Conservation (phyloP, 2,113 vertebrate genomes). For the Peromyscus leucopus region DNA sequence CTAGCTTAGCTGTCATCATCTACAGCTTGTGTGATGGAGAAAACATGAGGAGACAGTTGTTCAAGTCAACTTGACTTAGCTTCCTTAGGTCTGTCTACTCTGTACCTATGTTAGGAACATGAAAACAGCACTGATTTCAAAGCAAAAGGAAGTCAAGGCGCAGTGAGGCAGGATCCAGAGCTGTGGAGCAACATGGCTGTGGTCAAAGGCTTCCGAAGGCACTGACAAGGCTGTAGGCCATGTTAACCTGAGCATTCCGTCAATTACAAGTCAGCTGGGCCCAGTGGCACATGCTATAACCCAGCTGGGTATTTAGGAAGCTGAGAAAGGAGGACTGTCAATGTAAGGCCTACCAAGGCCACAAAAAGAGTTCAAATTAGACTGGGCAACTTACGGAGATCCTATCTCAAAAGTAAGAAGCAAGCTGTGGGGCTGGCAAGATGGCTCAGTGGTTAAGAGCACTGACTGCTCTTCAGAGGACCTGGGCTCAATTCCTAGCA, state of each 20-base stretch:
- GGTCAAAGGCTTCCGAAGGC: background rate
- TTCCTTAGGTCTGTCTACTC: background rate
- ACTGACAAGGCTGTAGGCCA: background rate
- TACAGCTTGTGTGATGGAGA: background rate
- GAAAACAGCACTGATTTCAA: background rate
- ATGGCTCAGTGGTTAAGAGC: background rate
- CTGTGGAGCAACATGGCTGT: accelerated
- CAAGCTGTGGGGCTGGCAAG: no score
- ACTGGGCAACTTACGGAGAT: background rate
- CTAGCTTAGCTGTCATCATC: background rate
- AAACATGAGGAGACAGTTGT: background rate
- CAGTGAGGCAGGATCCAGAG: background rate
- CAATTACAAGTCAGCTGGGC: no score
- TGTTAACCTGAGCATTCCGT: background rate
- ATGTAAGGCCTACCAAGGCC: background rate
- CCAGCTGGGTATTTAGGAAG: no score
- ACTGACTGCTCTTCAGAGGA: background rate
- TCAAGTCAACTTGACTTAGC: background rate
- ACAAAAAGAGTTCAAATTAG: background rate
- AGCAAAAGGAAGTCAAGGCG: background rate
- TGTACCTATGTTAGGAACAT: background rate
- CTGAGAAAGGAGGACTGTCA: background rate
- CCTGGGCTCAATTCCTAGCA: background rate
- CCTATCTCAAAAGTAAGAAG: background rate
- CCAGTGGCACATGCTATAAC: background rate